Evolutionary conservation across 2,888 invertebrate species (phyloP).

Genomic region (Autographa pulchrina): DNA sequence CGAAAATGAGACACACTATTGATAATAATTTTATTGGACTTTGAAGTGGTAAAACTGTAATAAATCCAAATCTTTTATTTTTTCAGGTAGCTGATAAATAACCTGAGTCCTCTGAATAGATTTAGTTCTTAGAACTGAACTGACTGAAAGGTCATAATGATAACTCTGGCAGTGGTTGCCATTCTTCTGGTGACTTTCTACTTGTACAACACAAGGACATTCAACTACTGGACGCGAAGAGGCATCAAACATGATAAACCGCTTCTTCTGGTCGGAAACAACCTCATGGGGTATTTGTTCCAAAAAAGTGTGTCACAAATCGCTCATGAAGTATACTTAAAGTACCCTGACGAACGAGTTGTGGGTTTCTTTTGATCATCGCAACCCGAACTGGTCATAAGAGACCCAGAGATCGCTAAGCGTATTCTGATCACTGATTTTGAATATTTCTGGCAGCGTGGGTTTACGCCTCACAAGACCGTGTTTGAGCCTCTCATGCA

Average conservation of each 20-base stretch:
- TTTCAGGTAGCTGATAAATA: conserved; percentile 9
- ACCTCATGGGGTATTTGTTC: conserved; percentile 13
- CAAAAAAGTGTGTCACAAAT: conserved; percentile 36
- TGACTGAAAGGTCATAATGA: conserved; percentile 15
- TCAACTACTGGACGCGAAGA: conserved; percentile 55
- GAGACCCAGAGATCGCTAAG: conserved; percentile 67
- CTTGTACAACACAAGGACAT: conserved; percentile 45
- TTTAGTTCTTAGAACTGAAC: neutral
- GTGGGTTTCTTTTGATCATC: conserved; percentile 66
- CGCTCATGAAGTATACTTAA: conserved; percentile 56
- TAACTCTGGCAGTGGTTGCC: conserved; percentile 26
- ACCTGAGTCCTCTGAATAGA: neutral
- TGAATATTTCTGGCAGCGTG: conserved; percentile 33
- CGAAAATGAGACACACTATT: neutral
- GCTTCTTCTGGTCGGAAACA: conserved; percentile 41
- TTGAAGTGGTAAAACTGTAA: neutral
- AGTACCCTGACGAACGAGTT: conserved; percentile 66
- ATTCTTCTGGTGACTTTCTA: conserved; percentile 39
- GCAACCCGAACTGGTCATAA: conserved; percentile 64
- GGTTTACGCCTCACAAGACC: conserved; percentile 59
- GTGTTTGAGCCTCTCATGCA: conserved; percentile 61
- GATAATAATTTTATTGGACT: neutral
- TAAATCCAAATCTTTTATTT: neutral
- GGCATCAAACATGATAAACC: conserved; percentile 51
- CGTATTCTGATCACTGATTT: conserved; percentile 64